phyloP scores from a whole-genome alignment of 2,797 vertebrate species.

The Darevskia nairensis region DNA sequence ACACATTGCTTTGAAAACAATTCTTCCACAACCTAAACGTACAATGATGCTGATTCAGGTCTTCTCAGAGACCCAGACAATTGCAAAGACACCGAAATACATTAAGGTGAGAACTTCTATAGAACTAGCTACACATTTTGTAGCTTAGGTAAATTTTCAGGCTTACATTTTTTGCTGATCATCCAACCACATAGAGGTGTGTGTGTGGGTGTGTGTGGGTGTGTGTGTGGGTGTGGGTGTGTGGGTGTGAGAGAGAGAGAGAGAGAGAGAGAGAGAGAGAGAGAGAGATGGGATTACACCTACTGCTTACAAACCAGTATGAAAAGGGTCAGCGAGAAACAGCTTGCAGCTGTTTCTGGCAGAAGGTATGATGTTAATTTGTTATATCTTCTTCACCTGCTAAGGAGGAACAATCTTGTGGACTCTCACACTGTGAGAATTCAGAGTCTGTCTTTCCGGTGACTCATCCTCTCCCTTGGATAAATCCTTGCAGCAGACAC shows the following conservation, averaged over 20 bases:
- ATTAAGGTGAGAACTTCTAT: background rate
- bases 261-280: background rate
- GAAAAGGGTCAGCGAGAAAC: background rate
- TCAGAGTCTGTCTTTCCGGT: background rate
- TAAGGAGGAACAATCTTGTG: background rate
- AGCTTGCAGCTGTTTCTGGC: background rate
- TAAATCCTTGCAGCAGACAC: background rate
- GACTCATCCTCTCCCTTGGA: constrained; percentile 4
- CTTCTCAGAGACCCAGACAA: background rate
- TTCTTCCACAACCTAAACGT: background rate
- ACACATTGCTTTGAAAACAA: background rate
- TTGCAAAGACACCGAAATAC: background rate
- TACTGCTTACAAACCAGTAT: background rate
- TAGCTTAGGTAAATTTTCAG: background rate
- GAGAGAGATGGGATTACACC: constrained; percentile 11
- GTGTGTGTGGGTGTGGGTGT: background rate
- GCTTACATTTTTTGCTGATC: background rate
- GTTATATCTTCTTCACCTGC: background rate
- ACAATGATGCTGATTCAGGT: background rate
- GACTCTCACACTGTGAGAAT: background rate
- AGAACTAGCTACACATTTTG: background rate
- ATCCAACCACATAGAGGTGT: constrained; percentile 1
- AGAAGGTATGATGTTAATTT: background rate
- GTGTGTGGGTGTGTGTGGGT: background rate
- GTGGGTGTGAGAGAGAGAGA: background rate